Evolutionary conservation across 2,113 vertebrate genomes (phyloP), one percentile per base, ranked within the genome.

Genomic region (Passer montanus): DNA sequence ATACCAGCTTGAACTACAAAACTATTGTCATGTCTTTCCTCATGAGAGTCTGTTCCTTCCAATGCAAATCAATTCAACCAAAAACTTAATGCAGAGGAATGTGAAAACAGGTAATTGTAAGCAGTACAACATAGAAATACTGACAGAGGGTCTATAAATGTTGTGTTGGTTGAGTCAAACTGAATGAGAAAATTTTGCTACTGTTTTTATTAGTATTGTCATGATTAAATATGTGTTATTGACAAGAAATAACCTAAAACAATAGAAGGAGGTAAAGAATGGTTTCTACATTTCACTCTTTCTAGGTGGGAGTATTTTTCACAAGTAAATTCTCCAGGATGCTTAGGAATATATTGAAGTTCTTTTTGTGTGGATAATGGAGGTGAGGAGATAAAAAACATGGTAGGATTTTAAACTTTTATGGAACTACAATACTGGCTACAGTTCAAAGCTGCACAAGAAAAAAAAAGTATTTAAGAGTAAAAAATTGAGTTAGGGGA

Each of bases 21-120:
- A 67, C 82, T 90, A 23, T 82, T 94, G 86, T 96, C 81, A 58
- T 62, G 50, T 64, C 19, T 58, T 22, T 90, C 14, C 93, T 91
- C 58, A 60, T 44, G 52, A 77, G 49, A 78, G 15, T 33, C 23
- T 60, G 24, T 95, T 96, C 24, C 58, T 86, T 89, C 70, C 72
- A 69, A 56, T 47, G 33, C 68, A 94, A 96, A 97, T 63, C 33
- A 94, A 90, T 93, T 94, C 82, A 88, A 75, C 66, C 70, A 92
- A 95, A 6, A 16, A 53, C 11, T 18, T 91, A 78, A 86, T 58
- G 46, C 66, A 87, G 30, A 84, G 46, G 27, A 90, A 62, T 66
- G 9, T 83, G 50, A 50, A 90, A 84, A 35, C 17, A 79, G 22
- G 41, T 60, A 50, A 77, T 55, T 74, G 84, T 67, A 50, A 35